Evolutionary conservation across 2,113 vertebrate species (phyloP), one percentile per base, ranked within the genome.

Genomic region (Eudyptes chrysolophus): DNA sequence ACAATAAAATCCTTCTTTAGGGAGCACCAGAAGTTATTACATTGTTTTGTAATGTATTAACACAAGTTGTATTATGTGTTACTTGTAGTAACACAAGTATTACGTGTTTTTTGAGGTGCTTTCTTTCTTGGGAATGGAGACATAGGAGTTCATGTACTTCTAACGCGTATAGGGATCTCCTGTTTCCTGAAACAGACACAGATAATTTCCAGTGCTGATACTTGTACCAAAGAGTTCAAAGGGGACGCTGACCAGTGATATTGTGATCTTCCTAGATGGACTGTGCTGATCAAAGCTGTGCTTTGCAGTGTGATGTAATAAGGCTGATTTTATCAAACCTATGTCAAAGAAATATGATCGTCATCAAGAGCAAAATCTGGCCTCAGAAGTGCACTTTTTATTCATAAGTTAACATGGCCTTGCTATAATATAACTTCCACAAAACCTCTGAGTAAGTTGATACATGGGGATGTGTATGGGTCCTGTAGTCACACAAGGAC

Each of bases 391-490:
- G 7, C 11, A 85, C 12, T 52, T 72, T n/a, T 68, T 58, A 55
- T 46, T 77, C 15, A 36, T 27, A n/a, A 20, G 71, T 64, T 82
- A 34, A 55, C 14, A 38, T 57, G 16, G 20, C 12, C 12, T 77
- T 71, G 9, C 30, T 55, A 49, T 66, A 42, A 48, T 18, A 15
- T 19, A 82, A 32, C 24, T 61, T 89, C 15, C 40, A 38, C 17
- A 82, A 70, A 77, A 61, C n/a, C 14, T 64, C 26, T 57, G 16
- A 51, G 13, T 25, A 52, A 61, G 19, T 7, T 49, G 44, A 55
- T 44, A 30, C 7, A 8, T 5, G 21, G 14, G 15, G 21, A 80
- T 40, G 12, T 0, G 2, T n/a, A 38, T 0, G 1, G 16, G 24
- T 49, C 24, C 51, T n/a, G 6, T 32, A 81, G 52, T 49, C 10